Evolutionary conservation across 1,140 invertebrate species (phyloP), one percentile per base, ranked within the genome.

Genomic region (Helicoverpa armigera): DNA sequence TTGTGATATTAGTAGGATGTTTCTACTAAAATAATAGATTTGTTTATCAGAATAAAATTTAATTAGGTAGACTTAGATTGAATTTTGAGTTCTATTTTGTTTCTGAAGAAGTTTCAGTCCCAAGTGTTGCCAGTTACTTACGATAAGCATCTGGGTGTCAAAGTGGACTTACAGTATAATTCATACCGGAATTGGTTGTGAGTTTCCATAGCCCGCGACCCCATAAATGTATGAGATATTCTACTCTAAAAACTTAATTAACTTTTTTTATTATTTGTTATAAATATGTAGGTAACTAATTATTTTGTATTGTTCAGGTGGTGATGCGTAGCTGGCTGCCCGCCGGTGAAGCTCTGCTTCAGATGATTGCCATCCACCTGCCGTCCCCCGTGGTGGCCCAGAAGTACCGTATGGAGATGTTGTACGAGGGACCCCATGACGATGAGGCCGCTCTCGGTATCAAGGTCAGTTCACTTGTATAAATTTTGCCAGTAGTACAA

Each of bases 331-430:
- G 98, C 73, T 99, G 99, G 99, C 96, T 99, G 91, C 99, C 99
- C 80, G 99, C 99, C 96, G 99, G 99, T 90, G 99, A 99, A 95
- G 98, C 99, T 92, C 95, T 99, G 87, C 98, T 99, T 96, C 99
- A 99, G 96, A 99, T 99, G 99, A 99, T 99, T 96, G 98, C 99
- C 94, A 99, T 99, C 92, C 99, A 99, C 94, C 96, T 99, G 91
- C 99, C 99, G 82, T 99, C 99, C 35, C 99, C 99, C 56, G 99
- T 99, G 35, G 98, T 98, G 80, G 99, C 99, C 82, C 99, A 99
- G 95, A 99, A 98, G 92, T 99, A 99, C 96, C 97, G 99, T 96
- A 99, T 99, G 97, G 99, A 99, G 96, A 98, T 99, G 98, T 96
- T 99, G 94, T 99, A 99, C 93, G 99, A 99, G 96, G 99, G 98